Conservation (phyloP, 2,888 invertebrate genomes). For the Orthosia gracilis region DNA sequence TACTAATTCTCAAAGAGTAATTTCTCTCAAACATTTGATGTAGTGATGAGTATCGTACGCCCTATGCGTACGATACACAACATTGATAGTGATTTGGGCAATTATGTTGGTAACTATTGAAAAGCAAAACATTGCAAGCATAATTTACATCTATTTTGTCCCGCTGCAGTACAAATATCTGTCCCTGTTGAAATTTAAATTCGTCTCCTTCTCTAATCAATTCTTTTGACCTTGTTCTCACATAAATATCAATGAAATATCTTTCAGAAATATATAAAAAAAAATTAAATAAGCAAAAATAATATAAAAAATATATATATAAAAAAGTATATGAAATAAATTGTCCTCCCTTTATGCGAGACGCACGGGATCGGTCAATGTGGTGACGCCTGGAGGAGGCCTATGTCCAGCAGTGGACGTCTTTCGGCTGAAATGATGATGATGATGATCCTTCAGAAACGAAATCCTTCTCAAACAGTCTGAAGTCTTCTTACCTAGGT, state of each 20-base stretch:
- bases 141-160: not conserved
- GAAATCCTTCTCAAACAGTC: not conserved
- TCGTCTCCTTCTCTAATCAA: not conserved
- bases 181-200: not conserved
- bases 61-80: not conserved
- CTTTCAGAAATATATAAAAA: not conserved
- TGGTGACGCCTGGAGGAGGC: no score
- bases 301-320: no score
- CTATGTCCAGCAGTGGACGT: no score
- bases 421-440: no score
- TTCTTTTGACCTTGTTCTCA: not conserved
- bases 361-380: no score
- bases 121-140: not conserved
- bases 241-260: not conserved
- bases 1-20: constrained; percentile 18
- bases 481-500: not conserved
- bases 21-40: constrained; percentile 35
- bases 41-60: no score
- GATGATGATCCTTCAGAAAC: not conserved
- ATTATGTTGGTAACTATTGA: constrained; percentile 17
- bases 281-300: no score
- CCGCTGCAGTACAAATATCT: not conserved
- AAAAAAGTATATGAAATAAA: no score
- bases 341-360: no score
- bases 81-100: constrained; percentile 1